Conservation (phyloP, 2,888 invertebrate species). For the Ophion ventricosus region DNA sequence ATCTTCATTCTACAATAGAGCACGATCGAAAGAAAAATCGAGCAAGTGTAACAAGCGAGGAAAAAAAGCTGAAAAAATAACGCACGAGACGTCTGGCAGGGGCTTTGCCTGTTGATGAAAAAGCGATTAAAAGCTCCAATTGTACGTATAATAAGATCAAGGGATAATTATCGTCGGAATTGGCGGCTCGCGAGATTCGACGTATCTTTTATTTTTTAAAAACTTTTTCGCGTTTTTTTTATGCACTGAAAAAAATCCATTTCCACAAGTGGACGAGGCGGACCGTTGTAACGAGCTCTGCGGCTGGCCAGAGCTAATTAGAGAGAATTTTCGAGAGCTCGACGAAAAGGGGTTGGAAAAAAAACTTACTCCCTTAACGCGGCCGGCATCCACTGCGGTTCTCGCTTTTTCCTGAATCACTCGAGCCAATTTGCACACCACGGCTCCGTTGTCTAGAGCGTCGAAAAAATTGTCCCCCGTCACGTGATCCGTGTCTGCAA, state of each 20-base stretch:
- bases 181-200: neutral
- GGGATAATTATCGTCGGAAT: neutral
- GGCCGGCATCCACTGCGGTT: constrained; percentile 87
- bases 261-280: constrained; percentile 11
- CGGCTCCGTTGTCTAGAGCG: constrained; percentile 92
- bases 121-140: neutral
- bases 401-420: constrained; percentile 91
- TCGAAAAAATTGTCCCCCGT: constrained; percentile 92
- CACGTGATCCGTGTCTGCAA: constrained; percentile 89
- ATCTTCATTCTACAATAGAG: neutral
- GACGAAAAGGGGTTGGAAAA: constrained; percentile 7
- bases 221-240: constrained; percentile 2
- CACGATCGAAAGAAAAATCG: neutral
- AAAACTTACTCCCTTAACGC: constrained; percentile 85
- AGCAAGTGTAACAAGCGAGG: neutral
- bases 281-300: neutral
- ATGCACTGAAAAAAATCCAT: constrained; percentile 1
- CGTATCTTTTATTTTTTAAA: neutral
- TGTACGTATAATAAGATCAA: neutral
- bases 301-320: neutral
- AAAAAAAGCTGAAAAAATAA: neutral
- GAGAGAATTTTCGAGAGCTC: constrained; percentile 2
- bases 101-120: neutral
- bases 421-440: constrained; percentile 92
- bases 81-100: neutral